phyloP scores from a whole-genome alignment of 2,797 vertebrate genomes.

The Eulemur coronatus region DNA sequence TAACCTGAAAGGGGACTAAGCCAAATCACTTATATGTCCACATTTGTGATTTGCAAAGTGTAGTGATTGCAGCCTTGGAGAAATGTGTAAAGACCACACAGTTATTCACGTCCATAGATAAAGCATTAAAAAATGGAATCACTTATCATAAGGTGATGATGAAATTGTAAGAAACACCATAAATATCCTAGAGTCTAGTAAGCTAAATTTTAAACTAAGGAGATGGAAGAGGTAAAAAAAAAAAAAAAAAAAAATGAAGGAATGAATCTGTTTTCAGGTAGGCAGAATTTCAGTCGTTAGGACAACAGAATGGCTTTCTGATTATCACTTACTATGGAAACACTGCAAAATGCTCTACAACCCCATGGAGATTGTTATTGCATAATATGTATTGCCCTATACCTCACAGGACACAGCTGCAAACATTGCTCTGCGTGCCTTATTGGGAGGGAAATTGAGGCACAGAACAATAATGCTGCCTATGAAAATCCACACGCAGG shows the following conservation, averaged over 20 bases:
- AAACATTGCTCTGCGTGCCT: background rate
- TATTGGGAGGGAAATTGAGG: background rate
- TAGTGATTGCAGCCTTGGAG: background rate
- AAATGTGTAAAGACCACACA: background rate
- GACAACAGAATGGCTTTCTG: conserved; percentile 16
- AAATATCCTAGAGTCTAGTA: background rate
- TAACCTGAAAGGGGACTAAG: conserved; percentile 75
- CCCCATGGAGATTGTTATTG: background rate
- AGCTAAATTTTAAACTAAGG: background rate
- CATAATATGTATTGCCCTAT: background rate
- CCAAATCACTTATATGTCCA: conserved; percentile 65
- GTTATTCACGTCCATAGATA: background rate
- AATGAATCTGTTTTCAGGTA: background rate
- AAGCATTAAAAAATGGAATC: conserved; percentile 9
- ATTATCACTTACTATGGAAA: conserved; percentile 2
- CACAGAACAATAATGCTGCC: background rate
- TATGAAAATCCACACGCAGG: background rate
- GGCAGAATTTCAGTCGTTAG: background rate
- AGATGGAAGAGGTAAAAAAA: background rate
- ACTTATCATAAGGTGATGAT: background rate
- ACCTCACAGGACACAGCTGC: background rate
- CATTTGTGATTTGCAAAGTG: conserved; percentile 66
- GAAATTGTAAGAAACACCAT: conserved; percentile 24
- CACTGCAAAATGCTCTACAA: background rate
- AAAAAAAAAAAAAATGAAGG: rapidly evolving